phyloP scores from a whole-genome alignment of 2,888 invertebrate genomes.

The Oligia fasciuncula region DNA sequence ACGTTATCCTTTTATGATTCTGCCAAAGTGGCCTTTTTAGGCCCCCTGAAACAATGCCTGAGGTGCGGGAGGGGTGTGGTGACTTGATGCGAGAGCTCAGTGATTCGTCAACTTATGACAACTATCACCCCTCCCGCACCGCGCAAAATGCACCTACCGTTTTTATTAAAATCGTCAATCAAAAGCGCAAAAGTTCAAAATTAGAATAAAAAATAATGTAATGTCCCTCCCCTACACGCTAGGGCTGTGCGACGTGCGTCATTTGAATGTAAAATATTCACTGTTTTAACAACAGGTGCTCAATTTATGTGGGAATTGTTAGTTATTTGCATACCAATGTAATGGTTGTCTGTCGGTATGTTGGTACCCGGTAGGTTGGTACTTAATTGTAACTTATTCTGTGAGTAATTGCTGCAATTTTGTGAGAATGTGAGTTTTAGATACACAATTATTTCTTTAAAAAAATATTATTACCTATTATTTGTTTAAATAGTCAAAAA shows the following conservation, averaged over 20 bases:
- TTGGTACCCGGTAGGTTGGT: not conserved
- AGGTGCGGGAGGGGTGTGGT: too few species aligned
- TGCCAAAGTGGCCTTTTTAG: too few species aligned
- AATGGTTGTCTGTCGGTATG: slow-evolving; percentile 29
- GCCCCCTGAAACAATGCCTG: too few species aligned
- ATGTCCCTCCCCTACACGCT: slow-evolving; percentile 28
- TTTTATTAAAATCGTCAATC: slow-evolving; percentile 29
- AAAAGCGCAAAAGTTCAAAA: slow-evolving; percentile 45
- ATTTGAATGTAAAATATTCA: slow-evolving; percentile 59
- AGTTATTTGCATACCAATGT: slow-evolving; percentile 74
- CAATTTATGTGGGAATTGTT: slow-evolving; percentile 83
- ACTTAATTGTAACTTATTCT: slow-evolving; percentile 24
- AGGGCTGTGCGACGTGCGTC: slow-evolving; percentile 66
- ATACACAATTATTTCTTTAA: not conserved
- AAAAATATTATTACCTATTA: not conserved
- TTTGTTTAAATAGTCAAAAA: not conserved
- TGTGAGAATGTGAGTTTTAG: not conserved
- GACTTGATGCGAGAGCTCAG: too few species aligned
- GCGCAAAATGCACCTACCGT: not conserved
- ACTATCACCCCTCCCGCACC: too few species aligned
- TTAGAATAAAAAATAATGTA: slow-evolving; percentile 35
- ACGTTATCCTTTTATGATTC: too few species aligned
- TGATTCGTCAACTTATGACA: too few species aligned
- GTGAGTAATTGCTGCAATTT: slow-evolving; percentile 13
- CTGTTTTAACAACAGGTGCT: slow-evolving; percentile 80